Base-by-base conservation (phyloP, 2,113 vertebrate species). In the Triplophysa tibetana region DNA sequence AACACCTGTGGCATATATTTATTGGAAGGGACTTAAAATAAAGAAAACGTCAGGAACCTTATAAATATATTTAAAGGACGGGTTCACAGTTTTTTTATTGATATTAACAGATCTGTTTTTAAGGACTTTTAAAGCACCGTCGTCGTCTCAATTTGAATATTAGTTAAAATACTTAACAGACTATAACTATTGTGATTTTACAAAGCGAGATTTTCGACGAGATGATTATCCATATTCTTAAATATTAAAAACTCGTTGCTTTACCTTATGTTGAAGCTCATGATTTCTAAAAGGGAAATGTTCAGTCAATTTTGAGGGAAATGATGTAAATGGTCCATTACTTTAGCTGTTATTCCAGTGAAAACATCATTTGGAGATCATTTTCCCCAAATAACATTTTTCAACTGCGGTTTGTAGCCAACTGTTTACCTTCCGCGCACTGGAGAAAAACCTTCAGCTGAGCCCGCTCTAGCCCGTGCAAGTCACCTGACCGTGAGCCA, bases 401-500 rank as follows among this genome's bases (percentile, higher is more conserved):
- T 52, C 77, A 79, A 78, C 70, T 63, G 79, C 52, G 68, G 33
- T 65, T 77, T 52, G 75, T 82, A 43, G 73, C 54, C 64, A 50
- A 38, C 67, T 86, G 78, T 86, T 87, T 88, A 85, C 87, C 77
- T 88, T 83, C 82, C 69, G 58, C 52, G 56, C 68, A 52, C 65
- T 10, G 70, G 16, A 38, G 48, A 62, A 76, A 70, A 65, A 7
- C 61, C 56, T 33, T 81, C 70, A 56, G 62, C 79, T 67, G 24
- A 8, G 78, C 78, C 41, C 26, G 24, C 74, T 64, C 54, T 63
- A 75, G 68, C 62, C 81, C 86, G 75, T 82, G 79, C 85, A 52
- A 93, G 96, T 96, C 95, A 95, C 92, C 89, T 91, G 90, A 90
- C 92, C 85, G 91, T 89, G 90, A 92, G 92, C 92, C 90, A 80